Evolutionary conservation across 2,113 vertebrate species (phyloP).

Genomic region (Rhodinocichla rosea): DNA sequence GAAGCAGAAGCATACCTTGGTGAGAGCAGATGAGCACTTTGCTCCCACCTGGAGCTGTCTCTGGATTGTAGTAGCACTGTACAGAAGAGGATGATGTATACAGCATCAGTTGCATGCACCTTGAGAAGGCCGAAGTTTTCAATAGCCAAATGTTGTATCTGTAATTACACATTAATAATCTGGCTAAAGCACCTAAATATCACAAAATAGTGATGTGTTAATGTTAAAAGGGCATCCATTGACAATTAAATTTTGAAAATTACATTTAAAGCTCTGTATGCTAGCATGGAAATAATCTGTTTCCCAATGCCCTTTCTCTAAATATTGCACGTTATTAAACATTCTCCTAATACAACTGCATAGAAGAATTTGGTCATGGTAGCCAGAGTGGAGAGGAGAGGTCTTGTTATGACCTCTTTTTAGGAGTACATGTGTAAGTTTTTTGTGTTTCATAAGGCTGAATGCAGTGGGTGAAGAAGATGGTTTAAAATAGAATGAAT

Average conservation of each 20-base stretch:
- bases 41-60: neutral
- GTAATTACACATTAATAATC: neutral
- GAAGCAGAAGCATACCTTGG: neutral
- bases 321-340: neutral
- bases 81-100: neutral
- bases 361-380: neutral
- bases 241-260: neutral
- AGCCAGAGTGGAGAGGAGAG: neutral
- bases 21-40: neutral
- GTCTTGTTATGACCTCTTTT: neutral
- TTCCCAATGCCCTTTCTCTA: neutral
- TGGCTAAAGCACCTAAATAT: neutral
- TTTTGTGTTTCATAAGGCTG: neutral
- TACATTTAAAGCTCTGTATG: neutral
- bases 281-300: neutral
- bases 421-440: neutral
- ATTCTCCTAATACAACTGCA: neutral
- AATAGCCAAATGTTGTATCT: neutral
- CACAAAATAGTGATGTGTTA: neutral
- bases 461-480: neutral
- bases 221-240: neutral
- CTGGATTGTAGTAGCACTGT: neutral
- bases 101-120: neutral
- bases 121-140: neutral
- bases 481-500: neutral